Base-by-base conservation (phyloP, 2,113 vertebrate genomes). In the Silurus meridionalis region DNA sequence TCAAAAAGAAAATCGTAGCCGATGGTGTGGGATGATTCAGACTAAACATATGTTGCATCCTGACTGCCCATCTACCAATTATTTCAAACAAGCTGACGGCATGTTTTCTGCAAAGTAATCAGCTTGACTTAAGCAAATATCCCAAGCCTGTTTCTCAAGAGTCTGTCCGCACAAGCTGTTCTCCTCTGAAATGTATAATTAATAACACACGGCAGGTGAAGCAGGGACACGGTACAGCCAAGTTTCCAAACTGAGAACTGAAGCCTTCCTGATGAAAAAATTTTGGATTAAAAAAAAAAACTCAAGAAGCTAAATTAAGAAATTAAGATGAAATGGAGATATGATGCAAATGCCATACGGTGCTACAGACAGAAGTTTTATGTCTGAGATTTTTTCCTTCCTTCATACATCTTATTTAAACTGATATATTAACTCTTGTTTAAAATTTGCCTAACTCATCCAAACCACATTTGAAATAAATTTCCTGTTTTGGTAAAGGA, bases 11-110 rank as follows among this genome's bases (percentile, higher is more conserved):
- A 83, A 58, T 37, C 17, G 55, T 67, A 82, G 63, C 50, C 58
- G 37, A 64, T 74, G 57, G 25, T 80, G 61, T 15, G 21, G 57
- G 60, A 37, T 82, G 82, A 72, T 85, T 83, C 37, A 82, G 52
- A 60, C 37, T 82, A 72, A 90, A 86, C 78, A 88, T 86, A 88
- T 88, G 86, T 50, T 82, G 80, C 60, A 57, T 86, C 79, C 57
- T 84, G 69, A 84, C 53, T 82, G 28, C 55, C 63, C 79, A 79
- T 84, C 85, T 86, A 79, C 69, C 84, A 79, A 85, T 87, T 84
- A 81, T 74, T 86, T 84, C 60, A 84, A 86, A 75, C 82, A 80
- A 53, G n/a, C 48, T 75, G 75, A 63, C 19, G 8, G 61, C 66
- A 82, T 60, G 66, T 60, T 71, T 85, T 74, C 28, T 82, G 85